phyloP scores from a whole-genome alignment of 2,888 invertebrate species.

The Oegoconia quadripuncta region DNA sequence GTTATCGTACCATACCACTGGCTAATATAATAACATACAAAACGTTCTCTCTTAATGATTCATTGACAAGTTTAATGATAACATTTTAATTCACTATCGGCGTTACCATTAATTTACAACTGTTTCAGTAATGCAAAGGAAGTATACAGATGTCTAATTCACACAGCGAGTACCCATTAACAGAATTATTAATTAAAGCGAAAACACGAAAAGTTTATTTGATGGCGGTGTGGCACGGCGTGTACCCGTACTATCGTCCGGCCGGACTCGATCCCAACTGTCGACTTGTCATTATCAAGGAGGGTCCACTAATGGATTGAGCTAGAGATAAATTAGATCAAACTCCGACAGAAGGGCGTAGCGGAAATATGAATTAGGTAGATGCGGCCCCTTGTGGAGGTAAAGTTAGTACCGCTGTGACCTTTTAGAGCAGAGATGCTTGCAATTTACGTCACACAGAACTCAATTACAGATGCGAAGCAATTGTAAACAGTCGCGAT shows the following conservation, averaged over 20 bases:
- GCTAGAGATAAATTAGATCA: constrained; percentile 67
- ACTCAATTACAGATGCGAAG: too few relatives aligned
- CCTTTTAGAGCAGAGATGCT: too few relatives aligned
- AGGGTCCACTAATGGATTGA: constrained; percentile 67
- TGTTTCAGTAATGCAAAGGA: neutral
- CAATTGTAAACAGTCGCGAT: too few relatives aligned
- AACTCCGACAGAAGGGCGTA: constrained; percentile 59
- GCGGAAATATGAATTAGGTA: constrained; percentile 61
- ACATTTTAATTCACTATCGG: constrained; percentile 14
- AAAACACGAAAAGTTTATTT: neutral
- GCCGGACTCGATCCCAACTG: constrained; percentile 26
- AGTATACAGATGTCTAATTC: too few relatives aligned
- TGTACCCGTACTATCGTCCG: neutral
- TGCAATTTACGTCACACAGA: neutral
- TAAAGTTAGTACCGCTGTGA: constrained; percentile 12
- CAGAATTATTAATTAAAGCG: too few relatives aligned
- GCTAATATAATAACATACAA: neutral
- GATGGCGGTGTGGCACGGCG: neutral
- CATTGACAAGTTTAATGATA: constrained; percentile 31
- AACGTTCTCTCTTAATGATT: constrained; percentile 47
- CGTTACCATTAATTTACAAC: neutral
- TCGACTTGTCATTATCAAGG: constrained; percentile 48
- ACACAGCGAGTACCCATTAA: too few relatives aligned
- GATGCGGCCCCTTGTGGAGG: constrained; percentile 25
- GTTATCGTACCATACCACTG: neutral